A percentile compares a stretch with the other conserved stretches of the same genome.
Conservation (phyloP, 2,888 invertebrate species). For the Hyles lineata region DNA sequence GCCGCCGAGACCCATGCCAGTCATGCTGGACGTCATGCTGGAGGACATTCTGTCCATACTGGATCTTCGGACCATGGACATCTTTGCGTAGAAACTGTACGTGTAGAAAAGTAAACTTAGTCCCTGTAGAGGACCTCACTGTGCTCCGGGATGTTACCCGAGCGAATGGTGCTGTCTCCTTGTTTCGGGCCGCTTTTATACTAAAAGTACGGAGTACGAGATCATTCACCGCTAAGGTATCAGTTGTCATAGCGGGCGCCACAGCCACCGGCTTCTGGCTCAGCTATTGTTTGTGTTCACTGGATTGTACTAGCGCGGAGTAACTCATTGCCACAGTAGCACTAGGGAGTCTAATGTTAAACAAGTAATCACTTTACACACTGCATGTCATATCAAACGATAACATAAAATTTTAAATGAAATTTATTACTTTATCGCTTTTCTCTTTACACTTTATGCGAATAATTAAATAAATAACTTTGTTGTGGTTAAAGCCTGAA, state of each 20-base stretch:
- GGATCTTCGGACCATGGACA: conserved; percentile 75
- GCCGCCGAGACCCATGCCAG: conserved; percentile 81
- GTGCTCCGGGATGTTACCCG: conserved; percentile 74
- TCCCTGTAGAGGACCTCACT: conserved; percentile 64
- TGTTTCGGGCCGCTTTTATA: conserved; percentile 65
- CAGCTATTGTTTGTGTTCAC: conserved; percentile 69
- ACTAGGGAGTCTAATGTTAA: conserved; percentile 19
- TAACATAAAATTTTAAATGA: too few species aligned
- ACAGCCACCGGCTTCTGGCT: conserved; percentile 59
- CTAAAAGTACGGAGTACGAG: conserved; percentile 47
- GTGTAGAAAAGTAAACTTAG: conserved; percentile 47
- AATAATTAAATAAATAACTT: too few species aligned
- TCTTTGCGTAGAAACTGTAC: conserved; percentile 54
- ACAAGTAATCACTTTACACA: conserved; percentile 8
- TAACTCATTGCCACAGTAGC: conserved; percentile 22
- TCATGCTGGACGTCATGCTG: conserved; percentile 82
- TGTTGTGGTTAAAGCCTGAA: too few species aligned
- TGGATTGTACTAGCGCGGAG: conserved; percentile 63
- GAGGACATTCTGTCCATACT: conserved; percentile 83
- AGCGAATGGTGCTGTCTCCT: conserved; percentile 71
- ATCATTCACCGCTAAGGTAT: conserved; percentile 73
- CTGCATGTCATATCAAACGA: neutral
- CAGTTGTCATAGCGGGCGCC: conserved; percentile 70
- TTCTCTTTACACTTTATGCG: too few species aligned
- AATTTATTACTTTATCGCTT: too few species aligned